Conservation (phyloP, 2,113 vertebrate genomes). For the Sisor rabdophorus region DNA sequence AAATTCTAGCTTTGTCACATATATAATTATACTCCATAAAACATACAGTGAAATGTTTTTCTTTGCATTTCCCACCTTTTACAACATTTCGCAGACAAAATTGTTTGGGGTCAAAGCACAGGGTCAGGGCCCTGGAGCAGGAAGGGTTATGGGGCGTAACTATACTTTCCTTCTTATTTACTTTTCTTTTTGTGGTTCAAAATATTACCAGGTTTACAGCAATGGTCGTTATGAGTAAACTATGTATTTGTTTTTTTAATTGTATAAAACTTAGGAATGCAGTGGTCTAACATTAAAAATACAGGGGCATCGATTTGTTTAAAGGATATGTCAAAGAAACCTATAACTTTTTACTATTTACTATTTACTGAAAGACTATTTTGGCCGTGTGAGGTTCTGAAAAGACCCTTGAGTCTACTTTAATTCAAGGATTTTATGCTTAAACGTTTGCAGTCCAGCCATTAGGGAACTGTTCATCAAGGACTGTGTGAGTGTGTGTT, state of each 20-base stretch:
- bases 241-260: background rate
- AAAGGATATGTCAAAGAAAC: slow-evolving; percentile 43
- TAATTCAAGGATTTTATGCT: slow-evolving; percentile 79
- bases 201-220: background rate
- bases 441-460: slow-evolving; percentile 61
- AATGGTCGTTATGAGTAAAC: no score
- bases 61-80: no score
- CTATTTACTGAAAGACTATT: slow-evolving; percentile 57
- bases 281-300: background rate
- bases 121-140: no score
- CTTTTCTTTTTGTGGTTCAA: slow-evolving; percentile 8
- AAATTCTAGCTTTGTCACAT: no score
- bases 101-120: no score
- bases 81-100: no score
- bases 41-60: no score
- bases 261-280: background rate
- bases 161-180: background rate
- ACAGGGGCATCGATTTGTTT: slow-evolving; percentile 13
- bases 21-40: no score
- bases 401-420: slow-evolving; percentile 67
- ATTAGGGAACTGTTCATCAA: slow-evolving; percentile 71
- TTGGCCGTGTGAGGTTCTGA: slow-evolving; percentile 70
- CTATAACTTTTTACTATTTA: slow-evolving; percentile 48
- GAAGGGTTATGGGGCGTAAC: no score
- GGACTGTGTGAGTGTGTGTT: slow-evolving; percentile 61